Evolutionary conservation across 2,888 invertebrate genomes (phyloP).

Genomic region (Drosophila buzzatii): DNA sequence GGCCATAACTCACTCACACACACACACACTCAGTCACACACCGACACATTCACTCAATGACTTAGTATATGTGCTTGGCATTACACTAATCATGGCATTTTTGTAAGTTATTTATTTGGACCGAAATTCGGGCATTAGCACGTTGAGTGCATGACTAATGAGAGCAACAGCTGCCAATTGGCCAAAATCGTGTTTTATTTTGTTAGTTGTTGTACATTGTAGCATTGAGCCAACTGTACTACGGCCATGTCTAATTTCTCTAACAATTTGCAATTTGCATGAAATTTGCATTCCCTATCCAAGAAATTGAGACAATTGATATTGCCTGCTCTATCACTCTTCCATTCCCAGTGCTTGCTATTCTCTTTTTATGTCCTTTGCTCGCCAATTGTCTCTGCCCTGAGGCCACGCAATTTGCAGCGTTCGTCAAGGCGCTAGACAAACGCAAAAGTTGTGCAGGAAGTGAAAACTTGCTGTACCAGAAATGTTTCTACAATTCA

Average conservation of each 20-base stretch:
- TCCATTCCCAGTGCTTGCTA: neutral
- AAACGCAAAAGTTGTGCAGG: slow-evolving; percentile 36
- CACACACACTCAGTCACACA: slow-evolving; percentile 3
- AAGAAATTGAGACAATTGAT: slow-evolving; percentile 70
- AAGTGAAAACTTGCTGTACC: slow-evolving; percentile 41
- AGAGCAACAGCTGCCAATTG: slow-evolving; percentile 32
- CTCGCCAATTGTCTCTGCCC: slow-evolving; percentile 61
- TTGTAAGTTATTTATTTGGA: slow-evolving; percentile 61
- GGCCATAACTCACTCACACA: slow-evolving; percentile 26
- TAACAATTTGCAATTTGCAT: slow-evolving; percentile 52
- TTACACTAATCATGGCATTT: slow-evolving; percentile 74
- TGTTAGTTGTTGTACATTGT: slow-evolving; percentile 49
- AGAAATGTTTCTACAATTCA: slow-evolving; percentile 29
- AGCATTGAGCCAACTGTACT: slow-evolving; percentile 32
- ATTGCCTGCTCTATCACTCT: slow-evolving; percentile 21
- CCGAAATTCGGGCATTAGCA: slow-evolving; percentile 63
- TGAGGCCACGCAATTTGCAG: slow-evolving; percentile 52
- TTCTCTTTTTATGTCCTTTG: neutral
- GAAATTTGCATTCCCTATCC: slow-evolving; percentile 61
- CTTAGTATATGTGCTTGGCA: slow-evolving; percentile 60
- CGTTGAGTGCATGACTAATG: slow-evolving; percentile 70
- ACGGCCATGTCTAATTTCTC: slow-evolving; percentile 44
- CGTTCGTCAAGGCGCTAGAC: slow-evolving; percentile 38
- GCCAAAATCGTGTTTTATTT: slow-evolving; percentile 8
- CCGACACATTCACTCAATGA: slow-evolving; percentile 28